Percentiles rank a stretch among this genome's conserved stretches.
Evolutionary conservation across 2,797 vertebrate species (phyloP).

Genomic region (Morelia viridis): DNA sequence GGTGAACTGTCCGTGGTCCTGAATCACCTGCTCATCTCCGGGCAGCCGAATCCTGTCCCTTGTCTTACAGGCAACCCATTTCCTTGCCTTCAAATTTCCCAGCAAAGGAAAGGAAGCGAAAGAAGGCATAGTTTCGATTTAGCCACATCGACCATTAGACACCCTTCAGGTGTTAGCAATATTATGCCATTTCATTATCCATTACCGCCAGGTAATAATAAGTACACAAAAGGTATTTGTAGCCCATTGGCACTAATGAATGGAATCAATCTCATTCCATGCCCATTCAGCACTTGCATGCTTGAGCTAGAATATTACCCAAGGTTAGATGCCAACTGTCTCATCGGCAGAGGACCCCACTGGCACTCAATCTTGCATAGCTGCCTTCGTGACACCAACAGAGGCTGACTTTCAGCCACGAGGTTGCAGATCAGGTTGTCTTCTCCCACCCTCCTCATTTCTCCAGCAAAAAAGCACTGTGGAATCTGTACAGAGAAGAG

Average conservation of each 20-base stretch:
- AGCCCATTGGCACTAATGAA: conserved; percentile 75
- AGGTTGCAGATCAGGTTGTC: conserved; percentile 35
- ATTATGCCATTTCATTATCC: conserved; percentile 69
- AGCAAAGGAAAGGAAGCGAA: conserved; percentile 1
- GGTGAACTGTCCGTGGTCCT: not conserved
- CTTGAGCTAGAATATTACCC: conserved; percentile 55
- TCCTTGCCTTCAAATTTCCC: conserved; percentile 58
- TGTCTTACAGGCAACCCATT: conserved; percentile 38
- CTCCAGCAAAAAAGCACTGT: not conserved
- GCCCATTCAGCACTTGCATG: conserved; percentile 46
- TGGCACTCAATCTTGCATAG: conserved; percentile 58
- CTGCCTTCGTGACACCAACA: conserved; percentile 63
- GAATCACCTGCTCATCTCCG: not conserved
- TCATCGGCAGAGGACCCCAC: conserved; percentile 55
- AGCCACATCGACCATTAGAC: conserved; percentile 69
- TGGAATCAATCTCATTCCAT: conserved; percentile 68
- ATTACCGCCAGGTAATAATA: conserved; percentile 72
- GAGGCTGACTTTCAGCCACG: conserved; percentile 55
- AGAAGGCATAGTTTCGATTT: conserved; percentile 49
- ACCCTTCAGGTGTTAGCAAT: conserved; percentile 74
- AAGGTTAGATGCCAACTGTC: conserved; percentile 65
- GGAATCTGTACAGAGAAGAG: not conserved
- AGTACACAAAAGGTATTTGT: conserved; percentile 67
- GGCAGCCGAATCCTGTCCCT: conserved; percentile 20
- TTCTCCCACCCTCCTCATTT: conserved; percentile 22